Conservation (phyloP, 2,888 invertebrate species). For the Euphydryas editha region DNA sequence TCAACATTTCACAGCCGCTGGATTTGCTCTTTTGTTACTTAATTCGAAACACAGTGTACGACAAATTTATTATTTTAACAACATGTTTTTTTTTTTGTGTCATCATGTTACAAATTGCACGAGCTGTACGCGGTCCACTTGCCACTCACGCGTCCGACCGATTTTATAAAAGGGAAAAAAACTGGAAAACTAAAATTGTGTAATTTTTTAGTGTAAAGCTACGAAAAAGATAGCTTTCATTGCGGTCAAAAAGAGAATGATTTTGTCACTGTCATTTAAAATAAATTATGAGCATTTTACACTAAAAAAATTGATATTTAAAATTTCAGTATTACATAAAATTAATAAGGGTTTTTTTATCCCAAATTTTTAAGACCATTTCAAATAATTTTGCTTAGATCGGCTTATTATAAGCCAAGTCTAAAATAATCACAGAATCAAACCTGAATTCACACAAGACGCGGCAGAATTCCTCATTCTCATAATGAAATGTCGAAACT, state of each 20-base stretch:
- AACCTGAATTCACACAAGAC: slow-evolving; percentile 46
- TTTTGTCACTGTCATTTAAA: not conserved
- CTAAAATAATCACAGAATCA: slow-evolving; percentile 42
- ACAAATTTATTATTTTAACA: slow-evolving; percentile 17
- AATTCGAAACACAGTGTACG: slow-evolving; percentile 12
- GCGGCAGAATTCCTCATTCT: slow-evolving; percentile 61
- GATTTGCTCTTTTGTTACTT: slow-evolving; percentile 1
- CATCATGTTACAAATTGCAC: slow-evolving; percentile 30
- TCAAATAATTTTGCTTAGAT: not conserved
- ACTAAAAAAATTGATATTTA: no score
- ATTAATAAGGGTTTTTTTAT: not conserved
- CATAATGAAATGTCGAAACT: slow-evolving; percentile 65
- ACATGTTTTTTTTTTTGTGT: slow-evolving; percentile 16
- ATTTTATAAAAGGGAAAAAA: slow-evolving; percentile 20
- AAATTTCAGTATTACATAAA: no score
- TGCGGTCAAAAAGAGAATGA: not conserved
- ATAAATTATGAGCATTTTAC: not conserved
- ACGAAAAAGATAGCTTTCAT: slow-evolving; percentile 1
- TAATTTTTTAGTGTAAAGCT: not conserved
- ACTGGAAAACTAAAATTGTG: slow-evolving; percentile 19
- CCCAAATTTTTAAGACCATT: not conserved
- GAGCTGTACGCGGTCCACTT: slow-evolving; percentile 15
- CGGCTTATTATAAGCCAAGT: slow-evolving; percentile 8
- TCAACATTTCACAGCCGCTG: slow-evolving; percentile 1
- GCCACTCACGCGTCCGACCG: slow-evolving; percentile 31